These are phyloP conservation scores for Perca schrenkii DNA, from an alignment of 2,113 vertebrate species.

Conservation along the genomic window DNA sequence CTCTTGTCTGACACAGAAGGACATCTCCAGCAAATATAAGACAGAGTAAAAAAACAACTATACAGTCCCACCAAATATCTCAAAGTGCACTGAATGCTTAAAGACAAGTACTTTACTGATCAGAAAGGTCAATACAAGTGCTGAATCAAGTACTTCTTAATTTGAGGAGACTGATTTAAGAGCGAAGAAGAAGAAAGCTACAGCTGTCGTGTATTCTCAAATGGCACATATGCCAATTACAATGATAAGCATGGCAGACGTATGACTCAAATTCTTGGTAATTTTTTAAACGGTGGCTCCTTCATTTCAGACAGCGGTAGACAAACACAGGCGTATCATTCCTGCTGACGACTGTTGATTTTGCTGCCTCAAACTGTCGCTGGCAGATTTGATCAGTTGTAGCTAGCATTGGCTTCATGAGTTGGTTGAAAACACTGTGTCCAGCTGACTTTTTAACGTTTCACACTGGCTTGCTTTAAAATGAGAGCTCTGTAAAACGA, in stretches of 20 bases:
- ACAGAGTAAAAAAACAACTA: background rate
- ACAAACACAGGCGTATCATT: no score
- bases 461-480: background rate
- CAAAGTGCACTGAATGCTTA: background rate
- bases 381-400: no score
- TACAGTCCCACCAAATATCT: background rate
- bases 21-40: conserved; percentile 3
- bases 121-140: background rate
- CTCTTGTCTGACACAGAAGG: conserved; percentile 1
- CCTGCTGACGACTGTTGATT: no score
- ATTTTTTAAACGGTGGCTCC: no score
- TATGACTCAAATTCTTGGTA: background rate
- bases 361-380: no score
- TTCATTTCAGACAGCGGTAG: no score
- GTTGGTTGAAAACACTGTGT: no score
- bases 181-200: background rate
- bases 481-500: background rate
- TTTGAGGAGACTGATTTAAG: background rate
- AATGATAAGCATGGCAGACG: background rate
- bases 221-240: background rate
- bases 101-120: background rate
- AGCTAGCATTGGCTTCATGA: no score
- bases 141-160: background rate
- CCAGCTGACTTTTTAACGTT: background rate
- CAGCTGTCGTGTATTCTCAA: no score